Conservation (phyloP, 2,888 invertebrate species). For the Caenorhabditis uteleia region DNA sequence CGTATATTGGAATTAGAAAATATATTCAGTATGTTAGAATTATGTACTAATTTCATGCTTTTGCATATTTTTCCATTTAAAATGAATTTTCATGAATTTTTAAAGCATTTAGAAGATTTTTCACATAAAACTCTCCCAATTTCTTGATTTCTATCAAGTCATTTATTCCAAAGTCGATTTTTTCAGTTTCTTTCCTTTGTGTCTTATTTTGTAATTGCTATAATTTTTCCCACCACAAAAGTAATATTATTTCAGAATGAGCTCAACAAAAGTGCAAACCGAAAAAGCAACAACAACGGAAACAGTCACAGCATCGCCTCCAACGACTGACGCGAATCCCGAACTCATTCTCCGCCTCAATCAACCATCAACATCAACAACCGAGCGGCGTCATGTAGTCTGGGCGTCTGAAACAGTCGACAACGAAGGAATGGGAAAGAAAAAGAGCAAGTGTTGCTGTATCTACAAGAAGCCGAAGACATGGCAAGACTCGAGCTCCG, state of each 20-base stretch:
- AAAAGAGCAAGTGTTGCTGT: slow-evolving; percentile 68
- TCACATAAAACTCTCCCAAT: too few species aligned
- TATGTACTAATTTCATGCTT: too few species aligned
- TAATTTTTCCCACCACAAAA: not conserved
- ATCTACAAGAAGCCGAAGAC: slow-evolving; percentile 65
- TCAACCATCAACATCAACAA: slow-evolving; percentile 8
- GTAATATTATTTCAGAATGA: slow-evolving; percentile 12
- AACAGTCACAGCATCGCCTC: slow-evolving; percentile 1
- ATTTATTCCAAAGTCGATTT: too few species aligned
- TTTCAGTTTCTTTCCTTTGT: not conserved
- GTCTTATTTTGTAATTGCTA: not conserved
- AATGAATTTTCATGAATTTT: too few species aligned
- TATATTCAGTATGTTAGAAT: too few species aligned
- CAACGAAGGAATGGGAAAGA: slow-evolving; percentile 63
- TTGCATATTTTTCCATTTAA: too few species aligned
- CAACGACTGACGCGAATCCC: slow-evolving; percentile 5
- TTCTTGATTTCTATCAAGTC: too few species aligned
- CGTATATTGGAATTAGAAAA: too few species aligned
- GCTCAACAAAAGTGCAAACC: slow-evolving; percentile 11
- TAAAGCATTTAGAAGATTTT: too few species aligned
- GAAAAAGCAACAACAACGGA: slow-evolving; percentile 13
- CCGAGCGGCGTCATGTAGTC: slow-evolving; percentile 35
- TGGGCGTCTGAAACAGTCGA: slow-evolving; percentile 60
- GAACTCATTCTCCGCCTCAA: slow-evolving; percentile 21
- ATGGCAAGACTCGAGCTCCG: slow-evolving; percentile 59